phyloP scores from a whole-genome alignment of 2,888 invertebrate species.

The Lasioglossum vierecki region DNA sequence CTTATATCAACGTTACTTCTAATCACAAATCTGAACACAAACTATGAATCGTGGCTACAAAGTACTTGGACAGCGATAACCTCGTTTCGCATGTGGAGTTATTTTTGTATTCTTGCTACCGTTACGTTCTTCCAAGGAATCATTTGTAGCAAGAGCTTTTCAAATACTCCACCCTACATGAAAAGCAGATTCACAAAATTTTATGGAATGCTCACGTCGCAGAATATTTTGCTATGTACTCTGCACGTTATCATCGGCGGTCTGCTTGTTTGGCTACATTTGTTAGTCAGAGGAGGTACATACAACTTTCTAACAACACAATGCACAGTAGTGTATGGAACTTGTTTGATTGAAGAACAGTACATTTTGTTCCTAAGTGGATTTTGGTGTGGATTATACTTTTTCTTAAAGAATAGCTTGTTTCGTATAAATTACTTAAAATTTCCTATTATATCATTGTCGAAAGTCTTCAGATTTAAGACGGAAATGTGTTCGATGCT shows the following conservation, averaged over 20 bases:
- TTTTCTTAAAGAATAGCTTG: slow-evolving; percentile 86
- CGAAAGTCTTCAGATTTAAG: slow-evolving; percentile 89
- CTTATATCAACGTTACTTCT: slow-evolving; percentile 78
- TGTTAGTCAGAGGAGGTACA: slow-evolving; percentile 87
- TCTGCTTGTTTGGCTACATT: slow-evolving; percentile 89
- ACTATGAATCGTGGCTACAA: slow-evolving; percentile 89
- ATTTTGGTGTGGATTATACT: slow-evolving; percentile 88
- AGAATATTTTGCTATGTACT: slow-evolving; percentile 85
- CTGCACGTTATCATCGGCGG: slow-evolving; percentile 88
- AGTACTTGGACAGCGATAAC: slow-evolving; percentile 86
- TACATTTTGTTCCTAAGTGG: slow-evolving; percentile 89
- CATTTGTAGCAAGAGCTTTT: slow-evolving; percentile 89
- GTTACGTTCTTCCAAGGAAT: slow-evolving; percentile 90
- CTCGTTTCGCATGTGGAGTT: slow-evolving; percentile 88
- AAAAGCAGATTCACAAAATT: slow-evolving; percentile 89
- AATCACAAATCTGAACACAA: slow-evolving; percentile 86
- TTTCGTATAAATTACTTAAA: slow-evolving; percentile 86
- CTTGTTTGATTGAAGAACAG: slow-evolving; percentile 88
- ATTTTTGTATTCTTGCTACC: slow-evolving; percentile 87
- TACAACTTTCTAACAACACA: slow-evolving; percentile 85
- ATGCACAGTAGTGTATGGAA: slow-evolving; percentile 84
- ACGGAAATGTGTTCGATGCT: slow-evolving; percentile 86
- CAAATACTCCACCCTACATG: slow-evolving; percentile 86
- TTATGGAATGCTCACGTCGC: slow-evolving; percentile 87
- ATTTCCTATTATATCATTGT: slow-evolving; percentile 90